These are phyloP conservation scores for Wiebesia pumilae DNA, from an alignment of 1,140 invertebrate genomes.

Conservation along the genomic window DNA sequence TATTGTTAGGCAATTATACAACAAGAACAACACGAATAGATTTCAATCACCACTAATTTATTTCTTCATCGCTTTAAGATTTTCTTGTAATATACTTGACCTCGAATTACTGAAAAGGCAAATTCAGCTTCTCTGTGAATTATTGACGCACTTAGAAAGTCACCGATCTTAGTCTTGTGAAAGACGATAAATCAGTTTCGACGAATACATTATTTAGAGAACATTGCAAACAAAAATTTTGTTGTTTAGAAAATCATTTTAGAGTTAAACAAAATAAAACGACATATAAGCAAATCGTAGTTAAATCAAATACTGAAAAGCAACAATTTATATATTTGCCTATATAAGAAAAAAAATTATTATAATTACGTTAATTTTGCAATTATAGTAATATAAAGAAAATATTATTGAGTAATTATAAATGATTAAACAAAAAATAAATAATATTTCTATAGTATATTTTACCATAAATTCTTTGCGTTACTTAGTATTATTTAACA, in stretches of 20 bases:
- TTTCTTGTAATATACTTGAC: not conserved
- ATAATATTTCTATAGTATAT: too few species aligned
- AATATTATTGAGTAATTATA: too few species aligned
- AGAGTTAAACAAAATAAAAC: not conserved
- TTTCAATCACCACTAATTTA: not conserved
- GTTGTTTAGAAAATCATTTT: not conserved
- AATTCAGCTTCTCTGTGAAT: not conserved
- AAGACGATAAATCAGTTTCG: slow-evolving; percentile 1
- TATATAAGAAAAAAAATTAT: too few species aligned
- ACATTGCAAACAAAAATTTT: not conserved
- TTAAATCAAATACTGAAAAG: not conserved
- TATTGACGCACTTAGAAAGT: not conserved
- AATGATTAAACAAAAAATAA: too few species aligned
- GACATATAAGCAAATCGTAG: not conserved
- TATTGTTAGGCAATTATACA: too few species aligned
- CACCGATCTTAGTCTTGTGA: not conserved
- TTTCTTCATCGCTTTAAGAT: not conserved
- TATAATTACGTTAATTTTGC: too few species aligned
- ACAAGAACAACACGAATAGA: not conserved
- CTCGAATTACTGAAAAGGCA: not conserved
- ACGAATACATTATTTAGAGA: not conserved
- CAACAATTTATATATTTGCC: not conserved
- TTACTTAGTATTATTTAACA: too few species aligned
- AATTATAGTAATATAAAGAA: too few species aligned
- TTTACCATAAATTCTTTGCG: too few species aligned